Conservation (phyloP, 2,113 vertebrate genomes). For the Paedocypris sp. region DNA sequence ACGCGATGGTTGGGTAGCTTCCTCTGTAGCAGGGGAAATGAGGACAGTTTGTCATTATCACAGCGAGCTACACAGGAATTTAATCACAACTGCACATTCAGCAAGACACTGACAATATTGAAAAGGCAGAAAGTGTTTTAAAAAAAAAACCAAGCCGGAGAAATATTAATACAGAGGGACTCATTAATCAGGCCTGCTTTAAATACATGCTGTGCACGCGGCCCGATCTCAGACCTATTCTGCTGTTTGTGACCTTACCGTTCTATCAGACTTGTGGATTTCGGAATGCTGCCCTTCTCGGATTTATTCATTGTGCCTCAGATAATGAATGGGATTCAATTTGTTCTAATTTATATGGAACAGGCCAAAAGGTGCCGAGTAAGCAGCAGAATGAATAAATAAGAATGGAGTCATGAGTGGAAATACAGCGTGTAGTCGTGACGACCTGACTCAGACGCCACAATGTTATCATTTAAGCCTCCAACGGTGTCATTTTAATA, state of each 20-base stretch:
- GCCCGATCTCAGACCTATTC: neutral
- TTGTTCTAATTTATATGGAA: conserved; percentile 13
- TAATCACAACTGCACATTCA: conserved; percentile 39
- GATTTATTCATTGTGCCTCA: conserved; percentile 11
- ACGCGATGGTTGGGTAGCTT: conserved; percentile 24
- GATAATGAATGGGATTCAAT: conserved; percentile 25
- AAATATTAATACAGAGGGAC: conserved; percentile 26
- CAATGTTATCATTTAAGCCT: neutral
- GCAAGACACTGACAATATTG: conserved; percentile 28
- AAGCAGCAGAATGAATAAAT: conserved; percentile 5
- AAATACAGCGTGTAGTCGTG: neutral
- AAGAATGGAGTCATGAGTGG: neutral
- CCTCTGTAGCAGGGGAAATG: conserved; percentile 28
- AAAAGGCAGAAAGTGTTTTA: conserved; percentile 1
- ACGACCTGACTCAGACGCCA: conserved; percentile 3
- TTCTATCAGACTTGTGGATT: conserved; percentile 17
- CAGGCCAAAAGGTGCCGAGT: conserved; percentile 8
- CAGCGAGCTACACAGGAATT: conserved; percentile 31
- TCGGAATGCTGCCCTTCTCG: conserved; percentile 4
- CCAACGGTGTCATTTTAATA: neutral
- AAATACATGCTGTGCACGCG: conserved; percentile 7
- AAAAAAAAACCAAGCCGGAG: conserved; percentile 15
- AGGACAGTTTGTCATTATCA: conserved; percentile 41
- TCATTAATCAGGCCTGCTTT: conserved; percentile 13
- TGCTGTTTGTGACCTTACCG: conserved; percentile 14